Evolutionary conservation across 2,797 vertebrate species (phyloP).

Genomic region (Astyanax mexicanus): DNA sequence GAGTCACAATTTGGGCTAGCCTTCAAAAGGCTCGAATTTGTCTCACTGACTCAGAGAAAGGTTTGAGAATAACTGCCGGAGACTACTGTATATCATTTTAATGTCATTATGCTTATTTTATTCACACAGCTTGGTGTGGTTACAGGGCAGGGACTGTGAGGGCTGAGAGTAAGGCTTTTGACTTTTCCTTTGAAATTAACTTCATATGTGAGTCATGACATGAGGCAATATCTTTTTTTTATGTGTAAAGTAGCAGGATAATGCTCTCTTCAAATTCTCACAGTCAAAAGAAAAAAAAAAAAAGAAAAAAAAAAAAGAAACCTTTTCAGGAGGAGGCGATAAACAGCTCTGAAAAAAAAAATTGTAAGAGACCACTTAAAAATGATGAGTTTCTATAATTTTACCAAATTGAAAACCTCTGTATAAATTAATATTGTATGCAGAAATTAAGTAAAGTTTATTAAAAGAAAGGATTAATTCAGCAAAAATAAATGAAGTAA

Average conservation of each 20-base stretch:
- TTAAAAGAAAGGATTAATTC: too few relatives aligned
- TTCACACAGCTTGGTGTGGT: slow-evolving; percentile 39
- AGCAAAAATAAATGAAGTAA: too few relatives aligned
- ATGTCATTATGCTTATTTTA: slow-evolving; percentile 50
- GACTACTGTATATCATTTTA: slow-evolving; percentile 50
- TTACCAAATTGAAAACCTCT: too few relatives aligned
- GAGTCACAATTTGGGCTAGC: slow-evolving; percentile 38
- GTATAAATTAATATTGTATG: too few relatives aligned
- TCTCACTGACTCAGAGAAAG: slow-evolving; percentile 40
- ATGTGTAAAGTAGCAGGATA: slow-evolving; percentile 44
- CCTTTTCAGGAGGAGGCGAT: too few relatives aligned
- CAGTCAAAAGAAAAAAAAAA: neutral
- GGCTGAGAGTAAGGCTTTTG: slow-evolving; percentile 29
- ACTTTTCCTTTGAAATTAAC: slow-evolving; percentile 40
- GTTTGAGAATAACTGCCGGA: slow-evolving; percentile 32
- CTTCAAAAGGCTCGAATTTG: slow-evolving; percentile 47
- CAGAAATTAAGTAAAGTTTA: too few relatives aligned
- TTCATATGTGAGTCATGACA: slow-evolving; percentile 38
- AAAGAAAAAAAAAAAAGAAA: too few relatives aligned
- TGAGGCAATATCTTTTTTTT: slow-evolving; percentile 42
- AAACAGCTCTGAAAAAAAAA: too few relatives aligned
- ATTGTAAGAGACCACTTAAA: too few relatives aligned
- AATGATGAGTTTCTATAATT: too few relatives aligned
- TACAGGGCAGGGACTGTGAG: slow-evolving; percentile 7
- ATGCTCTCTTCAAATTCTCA: neutral